Percentiles rank a stretch among this genome's conserved stretches.
These are phyloP conservation scores for Hypotaenidia philippensis DNA, from an alignment of 2,797 vertebrate genomes.

Conservation along the genomic window DNA sequence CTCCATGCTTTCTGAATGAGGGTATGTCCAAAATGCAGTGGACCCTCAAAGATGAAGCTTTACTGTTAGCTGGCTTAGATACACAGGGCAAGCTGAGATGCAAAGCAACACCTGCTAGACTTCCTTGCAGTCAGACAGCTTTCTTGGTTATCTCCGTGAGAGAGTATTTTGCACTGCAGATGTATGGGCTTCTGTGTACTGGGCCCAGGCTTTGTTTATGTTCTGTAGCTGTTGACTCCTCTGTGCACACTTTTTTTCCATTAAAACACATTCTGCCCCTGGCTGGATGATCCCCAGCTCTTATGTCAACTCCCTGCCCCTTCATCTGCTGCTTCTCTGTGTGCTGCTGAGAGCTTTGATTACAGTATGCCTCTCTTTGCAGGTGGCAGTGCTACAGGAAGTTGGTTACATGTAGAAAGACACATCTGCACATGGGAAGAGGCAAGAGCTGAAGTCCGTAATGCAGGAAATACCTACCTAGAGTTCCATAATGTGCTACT, in stretches of 20 bases:
- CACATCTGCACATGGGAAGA: not conserved
- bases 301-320: not conserved
- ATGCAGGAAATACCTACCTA: fast-evolving
- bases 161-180: not conserved
- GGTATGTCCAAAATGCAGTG: fast-evolving
- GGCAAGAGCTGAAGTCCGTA: not conserved
- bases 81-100: not conserved
- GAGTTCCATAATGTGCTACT: not conserved
- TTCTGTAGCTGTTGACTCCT: not conserved
- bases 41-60: not conserved
- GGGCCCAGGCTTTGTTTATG: not conserved
- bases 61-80: not conserved
- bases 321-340: constrained; percentile 16
- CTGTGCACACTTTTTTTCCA: not conserved
- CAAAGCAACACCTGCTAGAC: not conserved
- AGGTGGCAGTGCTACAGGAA: not conserved
- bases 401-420: not conserved
- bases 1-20: not conserved
- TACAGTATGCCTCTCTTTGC: not conserved
- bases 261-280: not conserved
- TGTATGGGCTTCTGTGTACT: not conserved
- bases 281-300: not conserved
- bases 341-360: not conserved
- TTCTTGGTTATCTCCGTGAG: not conserved
- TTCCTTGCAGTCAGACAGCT: not conserved